Evolutionary conservation across 37 sponge, comb jelly and placozoan species (phyloP), one percentile per base, ranked within the genome.

Genomic region (Agelas oroides): DNA sequence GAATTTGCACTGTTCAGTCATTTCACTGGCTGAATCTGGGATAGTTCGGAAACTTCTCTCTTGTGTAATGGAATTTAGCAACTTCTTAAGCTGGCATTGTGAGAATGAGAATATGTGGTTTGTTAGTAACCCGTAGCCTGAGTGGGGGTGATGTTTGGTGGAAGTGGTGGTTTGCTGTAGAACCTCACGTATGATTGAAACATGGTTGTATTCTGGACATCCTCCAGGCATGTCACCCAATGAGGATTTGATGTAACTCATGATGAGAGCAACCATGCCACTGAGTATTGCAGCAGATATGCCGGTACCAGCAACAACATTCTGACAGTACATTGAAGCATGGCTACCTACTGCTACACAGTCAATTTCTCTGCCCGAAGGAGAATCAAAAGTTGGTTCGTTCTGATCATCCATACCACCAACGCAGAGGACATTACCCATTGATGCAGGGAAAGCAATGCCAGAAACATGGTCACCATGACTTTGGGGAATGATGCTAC

Each of bases 1-100:
- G 30, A 25, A 30, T n/a, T 66, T 66, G 33, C 67, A 66, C 30
- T 66, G 67, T 24, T 19, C 67, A 66, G 30, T 66, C 19, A 66
- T 30, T 66, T 30, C 64, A 24, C 24, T 62, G 24, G 64, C 24
- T 46, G 46, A 46, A 8, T 46, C 8, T 46, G 46, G 46, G 46
- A 46, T 46, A 8, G 46, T 46, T 8, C 46, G 8, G 46, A 46
- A 46, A 8, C 46, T 46, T 46, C 46, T 46, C 46, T 46, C 46
- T 46, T 18, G 33, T 66, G 67, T 66, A 33, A 16, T 66, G 18
- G 17, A 66, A n/a, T 2, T 66, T 24, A 66, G 46, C 3, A 46
- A 8, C 46, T 46, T 46, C 3, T 46, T 3, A 46, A 46, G 46
- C 46, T 46, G 46, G 46, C 8, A 8, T 8, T 46, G 3, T 46